Conservation (phyloP, 2,113 vertebrate species). For the human (Homo sapiens) region GRCh38 chr1:9367001-9367500, state of each 20-base stretch:
- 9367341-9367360: fast-evolving
- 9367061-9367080: not conserved
- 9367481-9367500: conserved; percentile 94
- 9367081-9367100: not conserved
- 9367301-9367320: too few species aligned
- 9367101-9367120: not conserved
- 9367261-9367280: not conserved
- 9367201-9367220: fast-evolving
- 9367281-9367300: too few species aligned
- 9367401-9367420: not conserved
- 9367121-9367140: not conserved
- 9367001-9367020: fast-evolving
- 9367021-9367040: not conserved
- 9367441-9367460: conserved; percentile 95
- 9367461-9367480: conserved; percentile 97
- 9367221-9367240: too few species aligned
- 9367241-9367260: fast-evolving
- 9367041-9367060: not conserved
- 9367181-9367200: not conserved
- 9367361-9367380: fast-evolving
- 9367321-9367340: not conserved
- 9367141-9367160: not conserved
- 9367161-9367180: too few species aligned
- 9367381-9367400: fast-evolving
- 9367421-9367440: not conserved